Conservation (phyloP, 2,113 vertebrate species). For the Gopherus evgoodei region DNA sequence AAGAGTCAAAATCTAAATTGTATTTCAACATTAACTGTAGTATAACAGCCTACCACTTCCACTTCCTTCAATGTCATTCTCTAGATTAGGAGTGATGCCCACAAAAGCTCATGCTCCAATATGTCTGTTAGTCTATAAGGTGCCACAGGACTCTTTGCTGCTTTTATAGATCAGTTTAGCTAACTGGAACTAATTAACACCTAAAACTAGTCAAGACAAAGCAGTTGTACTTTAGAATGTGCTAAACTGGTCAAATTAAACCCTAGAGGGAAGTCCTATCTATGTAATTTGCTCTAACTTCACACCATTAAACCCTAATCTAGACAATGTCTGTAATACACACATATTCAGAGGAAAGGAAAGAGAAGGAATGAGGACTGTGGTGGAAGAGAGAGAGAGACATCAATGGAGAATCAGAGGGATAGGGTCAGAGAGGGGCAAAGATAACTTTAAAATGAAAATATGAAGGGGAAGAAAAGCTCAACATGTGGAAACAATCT, state of each 20-base stretch:
- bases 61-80: neutral
- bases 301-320: neutral
- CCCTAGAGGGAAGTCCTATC: neutral
- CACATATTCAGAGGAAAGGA: neutral
- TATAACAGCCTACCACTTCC: neutral
- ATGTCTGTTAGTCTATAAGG: no score
- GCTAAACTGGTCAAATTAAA: neutral
- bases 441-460: neutral
- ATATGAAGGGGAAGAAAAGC: neutral
- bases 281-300: neutral
- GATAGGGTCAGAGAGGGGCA: neutral
- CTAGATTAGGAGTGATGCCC: neutral
- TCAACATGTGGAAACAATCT: neutral
- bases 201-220: neutral
- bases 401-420: neutral
- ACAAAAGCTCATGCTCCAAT: no score
- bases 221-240: rapidly evolving
- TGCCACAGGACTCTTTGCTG: no score
- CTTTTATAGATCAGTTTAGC: neutral
- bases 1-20: neutral
- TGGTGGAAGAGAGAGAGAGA: neutral
- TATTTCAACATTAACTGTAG: neutral
- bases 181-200: neutral
- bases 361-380: rapidly evolving
- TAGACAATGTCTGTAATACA: rapidly evolving